Base-by-base conservation (phyloP, 2,113 vertebrate species). In the Archocentrus centrarchus region DNA sequence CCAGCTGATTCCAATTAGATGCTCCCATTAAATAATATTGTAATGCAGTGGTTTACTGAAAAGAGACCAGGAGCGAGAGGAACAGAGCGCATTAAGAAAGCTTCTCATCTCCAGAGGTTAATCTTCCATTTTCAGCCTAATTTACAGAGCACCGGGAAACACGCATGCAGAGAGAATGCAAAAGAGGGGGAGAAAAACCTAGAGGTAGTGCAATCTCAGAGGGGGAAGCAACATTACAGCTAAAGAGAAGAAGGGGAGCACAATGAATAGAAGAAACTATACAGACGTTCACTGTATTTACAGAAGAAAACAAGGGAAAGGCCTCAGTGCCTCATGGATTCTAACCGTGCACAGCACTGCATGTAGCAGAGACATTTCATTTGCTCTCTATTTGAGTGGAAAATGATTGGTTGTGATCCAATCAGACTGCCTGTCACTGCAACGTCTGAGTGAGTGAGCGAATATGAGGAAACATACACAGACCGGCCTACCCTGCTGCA, bases 1-100 rank as follows among this genome's bases (percentile, higher is more conserved):
- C 91, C 91, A 91, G 86, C 93, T 88, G 88, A 91, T 90, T 92
- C 89, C 91, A 93, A 93, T 93, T 93, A 92, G 86, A 89, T 57
- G 63, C 59, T 89, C 53, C 77, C 88, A 86, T 86, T 93, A 88
- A 93, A 91, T 92, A 92, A 88, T 81, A 81, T 27, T 82, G 82
- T 79, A 86, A 80, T 64, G 80, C 82, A 79, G 83, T 63, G 79
- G 83, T 90, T 90, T 84, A 80, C 70, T 73, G 75, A 81, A 84
- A 89, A 78, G 66, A 89, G 75, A 92, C 87, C 50, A 77, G 81
- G 44, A 73, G 64, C 9, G 9, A 68, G 30, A 84, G 77, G 83
- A 87, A 81, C 50, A 62, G 85, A 84, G 66, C 58, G 17, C 79
- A 90, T 91, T 91, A 88, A 81, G 79, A 82, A 91, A 86, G 88